Evolutionary conservation across 2,888 invertebrate species (phyloP), one percentile per base, ranked within the genome.

Genomic region (Liodrosophila aerea): DNA sequence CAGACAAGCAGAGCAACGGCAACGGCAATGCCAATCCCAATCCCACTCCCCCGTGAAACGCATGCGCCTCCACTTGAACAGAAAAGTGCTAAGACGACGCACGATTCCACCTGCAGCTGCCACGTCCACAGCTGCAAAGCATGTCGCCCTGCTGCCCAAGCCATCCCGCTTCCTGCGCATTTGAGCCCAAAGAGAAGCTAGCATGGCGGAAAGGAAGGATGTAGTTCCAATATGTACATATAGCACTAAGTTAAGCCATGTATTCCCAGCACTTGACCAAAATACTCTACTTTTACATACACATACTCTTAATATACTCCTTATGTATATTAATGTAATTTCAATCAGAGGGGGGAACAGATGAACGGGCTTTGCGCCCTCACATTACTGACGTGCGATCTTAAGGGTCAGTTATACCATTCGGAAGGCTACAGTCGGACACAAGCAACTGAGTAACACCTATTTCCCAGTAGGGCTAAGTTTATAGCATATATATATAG

Each of bases 111-210:
- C n/a, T n/a, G n/a, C n/a, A n/a, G n/a, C n/a, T n/a, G n/a, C n/a
- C n/a, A n/a, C n/a, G n/a, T n/a, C 36, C 36, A 22, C 33, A 33
- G 16, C 40, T n/a, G 27, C 7, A 1, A 5, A 39, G n/a, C 27
- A 36, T 36, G 12, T 16, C 7, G 47, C 39, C 4, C 33, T 46
- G 4, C 30, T 22, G 7, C 43, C 27, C 31, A 31, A 61, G 7
- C 7, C 49, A 27, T 40, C 51, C 9, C 81, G 77, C 43, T 58
- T 69, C 30, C 61, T 81, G 30, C 76, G 81, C 52, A 78, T 81
- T 29, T 81, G 41, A 46, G 1, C 9, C 0, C 4, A 11, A 4
- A 22, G 7, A 13, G 13, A 36, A 16, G 7, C 22, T 18, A n/a
- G n/a, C n/a, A n/a, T n/a, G n/a, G n/a, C n/a, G n/a, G n/a, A n/a